Conservation (phyloP, 2,113 vertebrate species). For the Desmodus rotundus region DNA sequence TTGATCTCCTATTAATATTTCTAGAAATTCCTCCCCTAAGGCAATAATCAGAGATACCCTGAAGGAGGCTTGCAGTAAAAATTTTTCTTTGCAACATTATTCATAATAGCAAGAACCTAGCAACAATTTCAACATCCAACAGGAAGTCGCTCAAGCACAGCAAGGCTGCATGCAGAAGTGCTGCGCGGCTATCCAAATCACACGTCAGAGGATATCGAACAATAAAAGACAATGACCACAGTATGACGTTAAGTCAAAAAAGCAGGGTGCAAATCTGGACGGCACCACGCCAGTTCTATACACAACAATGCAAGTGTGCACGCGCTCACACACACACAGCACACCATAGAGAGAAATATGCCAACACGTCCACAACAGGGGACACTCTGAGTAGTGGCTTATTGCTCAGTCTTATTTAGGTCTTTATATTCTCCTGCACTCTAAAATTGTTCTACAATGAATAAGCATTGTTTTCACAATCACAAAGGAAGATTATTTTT, state of each 20-base stretch:
- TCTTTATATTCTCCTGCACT: neutral
- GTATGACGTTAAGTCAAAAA: neutral
- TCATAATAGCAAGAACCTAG: neutral
- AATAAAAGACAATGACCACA: neutral
- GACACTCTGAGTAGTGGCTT: neutral
- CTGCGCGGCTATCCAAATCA: neutral
- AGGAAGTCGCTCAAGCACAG: neutral
- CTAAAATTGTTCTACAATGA: neutral
- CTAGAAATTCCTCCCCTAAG: neutral
- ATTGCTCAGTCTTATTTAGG: neutral
- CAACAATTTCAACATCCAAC: neutral
- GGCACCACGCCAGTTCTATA: neutral
- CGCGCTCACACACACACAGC: neutral
- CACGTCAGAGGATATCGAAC: neutral
- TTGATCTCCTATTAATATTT: neutral
- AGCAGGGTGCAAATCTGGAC: neutral
- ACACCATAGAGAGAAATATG: neutral
- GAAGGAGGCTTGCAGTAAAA: neutral
- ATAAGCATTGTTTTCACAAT: neutral
- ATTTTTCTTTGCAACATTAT: neutral
- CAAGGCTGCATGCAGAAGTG: neutral
- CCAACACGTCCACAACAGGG: slow-evolving; percentile 9
- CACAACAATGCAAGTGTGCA: neutral
- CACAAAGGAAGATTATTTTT: neutral
- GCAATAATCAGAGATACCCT: neutral